Evolutionary conservation across 2,888 invertebrate species (phyloP), one percentile per base, ranked within the genome.

Genomic region (Tubiluchus corallicola): DNA sequence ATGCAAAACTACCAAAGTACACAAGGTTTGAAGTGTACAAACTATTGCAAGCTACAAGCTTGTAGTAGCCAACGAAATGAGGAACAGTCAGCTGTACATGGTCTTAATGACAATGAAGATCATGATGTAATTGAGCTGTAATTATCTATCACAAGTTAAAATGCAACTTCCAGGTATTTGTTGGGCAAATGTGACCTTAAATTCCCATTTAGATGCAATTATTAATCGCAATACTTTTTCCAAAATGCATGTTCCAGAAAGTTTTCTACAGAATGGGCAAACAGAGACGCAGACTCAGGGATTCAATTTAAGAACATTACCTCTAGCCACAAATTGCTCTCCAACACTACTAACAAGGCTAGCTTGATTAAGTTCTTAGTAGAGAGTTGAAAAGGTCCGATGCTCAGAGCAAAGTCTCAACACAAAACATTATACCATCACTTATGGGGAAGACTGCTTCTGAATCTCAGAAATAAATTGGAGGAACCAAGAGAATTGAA

Each of bases 251-350:
- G n/a, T n/a, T n/a, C n/a, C n/a, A n/a, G n/a, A n/a, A n/a, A n/a
- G n/a, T n/a, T n/a, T n/a, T n/a, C n/a, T 29, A n/a, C 29, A 9
- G 29, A 29, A 29, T 9, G 29, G n/a, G 9, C n/a, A n/a, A 29
- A 29, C 29, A 9, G 29, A n/a, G 29, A n/a, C n/a, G 29, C 29
- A 29, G 29, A n/a, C 29, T 9, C 29, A 9, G n/a, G 9, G 9
- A 9, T 29, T n/a, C 29, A 29, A n/a, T 29, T 9, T 29, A 29
- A 29, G 15, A 49, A 45, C 37, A 48, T 45, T 18, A 43, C 42
- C 18, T 37, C 37, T 17, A 43, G 48, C 37, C 47, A 49, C 42
- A 45, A 45, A 15, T 29, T 47, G 15, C 39, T 42, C n/a, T 40
- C 13, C 16, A n/a, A n/a, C n/a, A 18, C 37, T 13, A 21, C 42